Percentiles rank a stretch among this genome's conserved stretches.
phyloP scores from a whole-genome alignment of 2,797 vertebrate species.

The Pteronotus mesoamericanus region DNA sequence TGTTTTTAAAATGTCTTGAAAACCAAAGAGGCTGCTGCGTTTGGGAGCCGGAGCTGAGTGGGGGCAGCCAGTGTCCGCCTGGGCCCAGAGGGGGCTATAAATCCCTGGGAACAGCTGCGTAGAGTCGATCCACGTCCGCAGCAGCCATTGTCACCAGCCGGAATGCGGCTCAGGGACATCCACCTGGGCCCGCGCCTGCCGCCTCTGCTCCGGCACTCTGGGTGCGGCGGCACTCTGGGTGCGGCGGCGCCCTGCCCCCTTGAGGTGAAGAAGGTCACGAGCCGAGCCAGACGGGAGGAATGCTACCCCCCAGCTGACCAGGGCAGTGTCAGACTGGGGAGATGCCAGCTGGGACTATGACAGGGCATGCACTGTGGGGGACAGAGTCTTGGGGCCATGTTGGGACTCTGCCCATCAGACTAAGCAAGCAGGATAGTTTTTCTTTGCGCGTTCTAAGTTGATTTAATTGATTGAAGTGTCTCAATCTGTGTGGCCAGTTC shows the following conservation, averaged over 20 bases:
- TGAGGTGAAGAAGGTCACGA: conserved; percentile 54
- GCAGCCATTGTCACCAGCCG: neutral
- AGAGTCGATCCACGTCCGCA: neutral
- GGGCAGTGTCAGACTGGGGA: neutral
- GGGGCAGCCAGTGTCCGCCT: neutral
- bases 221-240: conserved; percentile 22
- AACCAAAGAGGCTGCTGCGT: neutral
- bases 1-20: neutral
- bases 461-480: neutral
- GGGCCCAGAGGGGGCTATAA: neutral
- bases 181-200: neutral
- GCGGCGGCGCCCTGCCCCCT: conserved; percentile 43
- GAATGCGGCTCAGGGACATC: neutral
- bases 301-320: conserved; percentile 65
- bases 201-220: conserved; percentile 5
- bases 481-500: neutral
- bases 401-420: neutral
- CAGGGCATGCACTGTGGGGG: too few relatives aligned
- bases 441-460: neutral
- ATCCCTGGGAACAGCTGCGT: neutral
- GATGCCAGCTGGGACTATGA: conserved; percentile 9
- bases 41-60: neutral
- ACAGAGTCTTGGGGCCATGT: neutral
- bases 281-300: conserved; percentile 65
- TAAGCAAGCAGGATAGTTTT: neutral